Evolutionary conservation across 2,888 invertebrate species (phyloP).

Genomic region (Stenchaetothrips biformis): DNA sequence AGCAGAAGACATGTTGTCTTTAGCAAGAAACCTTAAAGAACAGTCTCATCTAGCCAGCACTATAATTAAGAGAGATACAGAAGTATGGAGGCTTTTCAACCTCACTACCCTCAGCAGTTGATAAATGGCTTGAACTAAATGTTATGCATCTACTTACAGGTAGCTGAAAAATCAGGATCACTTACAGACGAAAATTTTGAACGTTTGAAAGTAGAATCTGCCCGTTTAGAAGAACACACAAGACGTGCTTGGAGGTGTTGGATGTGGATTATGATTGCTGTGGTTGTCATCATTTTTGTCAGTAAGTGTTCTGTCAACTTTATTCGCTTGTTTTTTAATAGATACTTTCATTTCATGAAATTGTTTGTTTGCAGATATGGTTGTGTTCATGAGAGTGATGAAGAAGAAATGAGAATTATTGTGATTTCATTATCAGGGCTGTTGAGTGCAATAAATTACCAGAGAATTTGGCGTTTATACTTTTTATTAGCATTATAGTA

Average conservation of each 20-base stretch:
- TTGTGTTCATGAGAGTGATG: slow-evolving; percentile 86
- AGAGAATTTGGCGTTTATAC: background rate
- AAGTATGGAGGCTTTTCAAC: slow-evolving; percentile 50
- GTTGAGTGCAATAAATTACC: background rate
- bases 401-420: slow-evolving; percentile 50
- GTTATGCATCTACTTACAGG: slow-evolving; percentile 47
- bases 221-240: slow-evolving; percentile 77
- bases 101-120: background rate
- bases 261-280: slow-evolving; percentile 85
- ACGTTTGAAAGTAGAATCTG: slow-evolving; percentile 74
- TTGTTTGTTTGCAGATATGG: slow-evolving; percentile 67
- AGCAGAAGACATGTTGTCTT: slow-evolving; percentile 86
- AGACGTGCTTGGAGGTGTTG: slow-evolving; percentile 88
- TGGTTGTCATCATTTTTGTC: slow-evolving; percentile 82
- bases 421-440: background rate
- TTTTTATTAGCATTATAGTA: background rate
- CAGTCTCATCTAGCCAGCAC: slow-evolving; percentile 84
- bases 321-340: too few relatives aligned
- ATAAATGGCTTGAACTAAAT: slow-evolving; percentile 30
- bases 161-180: slow-evolving; percentile 68
- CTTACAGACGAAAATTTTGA: slow-evolving; percentile 73
- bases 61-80: slow-evolving; percentile 84
- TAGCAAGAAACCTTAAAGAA: slow-evolving; percentile 83
- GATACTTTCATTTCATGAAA: slow-evolving; percentile 18
- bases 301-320: slow-evolving; percentile 55